Evolutionary conservation across 2,888 invertebrate genomes (phyloP).

Genomic region (Tipula unca): DNA sequence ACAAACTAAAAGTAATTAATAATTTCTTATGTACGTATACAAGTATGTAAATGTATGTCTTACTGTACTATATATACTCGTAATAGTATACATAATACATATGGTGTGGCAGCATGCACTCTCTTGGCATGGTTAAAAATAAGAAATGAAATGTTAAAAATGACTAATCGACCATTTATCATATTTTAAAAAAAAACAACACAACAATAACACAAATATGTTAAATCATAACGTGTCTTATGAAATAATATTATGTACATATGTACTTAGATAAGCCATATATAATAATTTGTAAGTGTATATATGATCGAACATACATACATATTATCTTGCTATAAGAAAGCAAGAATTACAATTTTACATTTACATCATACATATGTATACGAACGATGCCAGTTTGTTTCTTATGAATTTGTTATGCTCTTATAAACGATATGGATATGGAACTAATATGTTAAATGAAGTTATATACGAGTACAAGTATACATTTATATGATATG

Average conservation of each 20-base stretch:
- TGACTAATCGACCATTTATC: background rate
- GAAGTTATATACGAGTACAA: background rate
- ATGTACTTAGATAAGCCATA: background rate
- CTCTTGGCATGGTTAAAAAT: background rate
- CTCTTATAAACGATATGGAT: background rate
- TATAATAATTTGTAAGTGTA: background rate
- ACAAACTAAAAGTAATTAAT: background rate
- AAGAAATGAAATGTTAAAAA: background rate
- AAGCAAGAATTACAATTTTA: background rate
- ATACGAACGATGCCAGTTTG: background rate
- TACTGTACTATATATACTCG: background rate
- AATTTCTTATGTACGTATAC: background rate
- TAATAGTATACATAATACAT: background rate
- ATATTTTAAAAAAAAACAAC: background rate
- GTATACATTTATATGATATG: background rate
- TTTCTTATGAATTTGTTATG: background rate
- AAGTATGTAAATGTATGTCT: background rate
- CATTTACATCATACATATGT: background rate
- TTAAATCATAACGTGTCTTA: background rate
- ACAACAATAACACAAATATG: background rate
- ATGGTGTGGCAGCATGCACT: background rate
- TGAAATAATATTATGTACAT: background rate
- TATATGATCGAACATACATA: background rate
- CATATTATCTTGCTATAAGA: too few relatives aligned
- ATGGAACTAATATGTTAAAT: background rate